Evolutionary conservation across 35 echinoderm and acorn worm species (phyloP).

Genomic region (Lytechinus variegatus): DNA sequence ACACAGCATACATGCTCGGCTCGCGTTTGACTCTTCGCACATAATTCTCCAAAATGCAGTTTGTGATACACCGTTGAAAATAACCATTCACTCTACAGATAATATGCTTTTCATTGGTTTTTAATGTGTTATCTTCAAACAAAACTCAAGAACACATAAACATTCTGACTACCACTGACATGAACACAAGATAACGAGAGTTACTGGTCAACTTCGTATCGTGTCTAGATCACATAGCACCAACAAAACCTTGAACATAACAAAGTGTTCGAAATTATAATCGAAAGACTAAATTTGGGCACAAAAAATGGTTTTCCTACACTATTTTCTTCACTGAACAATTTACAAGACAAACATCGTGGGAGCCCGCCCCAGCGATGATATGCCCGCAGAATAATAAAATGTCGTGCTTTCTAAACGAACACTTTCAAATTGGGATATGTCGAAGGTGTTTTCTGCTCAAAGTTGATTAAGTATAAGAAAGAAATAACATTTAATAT

Average conservation of each 20-base stretch:
- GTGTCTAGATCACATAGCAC: background rate
- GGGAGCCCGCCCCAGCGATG: background rate
- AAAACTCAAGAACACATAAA: background rate
- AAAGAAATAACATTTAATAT: background rate
- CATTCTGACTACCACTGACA: background rate
- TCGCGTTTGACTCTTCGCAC: too few relatives aligned
- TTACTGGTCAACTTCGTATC: background rate
- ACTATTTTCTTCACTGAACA: background rate
- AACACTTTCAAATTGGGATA: background rate
- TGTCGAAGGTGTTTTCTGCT: background rate
- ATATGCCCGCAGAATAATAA: background rate
- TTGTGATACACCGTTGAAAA: background rate
- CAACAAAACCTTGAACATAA: background rate
- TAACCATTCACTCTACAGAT: background rate
- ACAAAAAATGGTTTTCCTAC: background rate
- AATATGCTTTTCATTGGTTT: background rate
- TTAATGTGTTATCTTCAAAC: background rate
- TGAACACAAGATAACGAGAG: background rate
- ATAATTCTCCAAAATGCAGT: background rate
- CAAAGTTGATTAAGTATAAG: background rate
- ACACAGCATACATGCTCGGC: too few relatives aligned
- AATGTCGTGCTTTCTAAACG: background rate
- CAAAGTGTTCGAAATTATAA: background rate
- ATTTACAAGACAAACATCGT: conserved; percentile 4
- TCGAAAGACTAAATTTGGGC: background rate